Base-by-base conservation (phyloP, 92 coral and sea anemone species). In the Parazoanthus darwini region DNA sequence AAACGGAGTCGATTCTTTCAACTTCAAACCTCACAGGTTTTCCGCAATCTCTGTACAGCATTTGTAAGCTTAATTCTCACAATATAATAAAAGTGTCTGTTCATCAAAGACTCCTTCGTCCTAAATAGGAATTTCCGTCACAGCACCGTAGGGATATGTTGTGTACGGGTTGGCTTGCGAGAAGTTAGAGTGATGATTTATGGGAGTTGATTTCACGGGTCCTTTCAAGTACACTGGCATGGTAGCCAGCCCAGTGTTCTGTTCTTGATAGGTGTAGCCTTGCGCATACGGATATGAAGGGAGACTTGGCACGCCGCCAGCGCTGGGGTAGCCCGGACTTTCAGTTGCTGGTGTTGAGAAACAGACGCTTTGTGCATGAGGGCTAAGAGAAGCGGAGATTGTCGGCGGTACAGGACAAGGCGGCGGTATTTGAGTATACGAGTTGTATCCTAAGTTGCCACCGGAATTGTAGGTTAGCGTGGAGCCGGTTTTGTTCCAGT, bases 51-150 rank as follows among this genome's bases (percentile, higher is more conserved):
- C 43, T 84, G 56, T 46, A 71, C 79, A 42, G 42, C 79, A 84
- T 50, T 85, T 86, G 71, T 14, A 68, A 74, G 67, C 29, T 83
- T 48, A 54, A 82, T 59, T 83, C 50, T 26, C 15, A 29, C 87
- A 73, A 48, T 29, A 33, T 74, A 89, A 89, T 89, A 84, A 77
- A 42, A 83, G 37, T 48, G 59, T 35, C 72, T 89, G 88, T 75
- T 83, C 50, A 29, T 80, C 75, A 75, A 50, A 44, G 81, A 36
- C 87, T 77, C 74, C 37, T 71, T 44, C 75, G 29, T 78, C 90
- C 89, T 92, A 92, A 71, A 95, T 95, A 37, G 96, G 98, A 86
- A 95, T 95, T 89, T 95, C 98, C 79, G 95, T 92, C 50, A 92
- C 90, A 29, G 33, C 33, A 82, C 98, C 98, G 59, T 95, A 95